Evolutionary conservation across 2,113 vertebrate species (phyloP).

Genomic region (Eidolon helvum): DNA sequence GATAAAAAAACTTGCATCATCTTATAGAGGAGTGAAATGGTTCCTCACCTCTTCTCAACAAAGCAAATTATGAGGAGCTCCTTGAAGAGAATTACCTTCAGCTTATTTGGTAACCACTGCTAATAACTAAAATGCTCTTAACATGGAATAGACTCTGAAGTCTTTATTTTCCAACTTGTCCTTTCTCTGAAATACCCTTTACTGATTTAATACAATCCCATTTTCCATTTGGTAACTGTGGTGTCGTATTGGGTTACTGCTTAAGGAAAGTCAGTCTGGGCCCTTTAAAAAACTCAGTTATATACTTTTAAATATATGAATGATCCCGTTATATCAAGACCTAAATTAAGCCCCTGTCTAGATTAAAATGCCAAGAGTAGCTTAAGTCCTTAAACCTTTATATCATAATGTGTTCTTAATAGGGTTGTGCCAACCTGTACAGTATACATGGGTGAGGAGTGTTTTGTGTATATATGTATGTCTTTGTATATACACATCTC

Average conservation of each 20-base stretch:
- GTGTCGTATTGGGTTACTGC: slow-evolving; percentile 29
- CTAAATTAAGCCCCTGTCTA: slow-evolving; percentile 75
- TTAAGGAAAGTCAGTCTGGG: not conserved
- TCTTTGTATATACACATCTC: not conserved
- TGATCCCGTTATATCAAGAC: slow-evolving; percentile 56
- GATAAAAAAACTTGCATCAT: slow-evolving; percentile 97
- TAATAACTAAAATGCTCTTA: slow-evolving; percentile 66
- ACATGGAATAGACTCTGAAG: slow-evolving; percentile 55
- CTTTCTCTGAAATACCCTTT: slow-evolving; percentile 64
- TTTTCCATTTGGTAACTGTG: slow-evolving; percentile 39
- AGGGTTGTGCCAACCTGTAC: not conserved
- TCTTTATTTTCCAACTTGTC: slow-evolving; percentile 65
- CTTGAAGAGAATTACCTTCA: slow-evolving; percentile 56
- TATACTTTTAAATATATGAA: not conserved
- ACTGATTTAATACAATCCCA: slow-evolving; percentile 61
- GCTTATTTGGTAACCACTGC: slow-evolving; percentile 75
- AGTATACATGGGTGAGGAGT: not conserved
- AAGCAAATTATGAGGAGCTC: slow-evolving; percentile 47
- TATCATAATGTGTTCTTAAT: slow-evolving; percentile 30
- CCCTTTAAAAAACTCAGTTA: slow-evolving; percentile 14
- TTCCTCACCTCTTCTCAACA: slow-evolving; percentile 44
- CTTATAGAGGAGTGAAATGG: slow-evolving; percentile 84
- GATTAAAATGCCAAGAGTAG: slow-evolving; percentile 57
- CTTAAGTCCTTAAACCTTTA: slow-evolving; percentile 32
- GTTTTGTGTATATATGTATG: not conserved